Evolutionary conservation across 1,140 invertebrate species (phyloP).

Genomic region (Batillaria attramentaria): DNA sequence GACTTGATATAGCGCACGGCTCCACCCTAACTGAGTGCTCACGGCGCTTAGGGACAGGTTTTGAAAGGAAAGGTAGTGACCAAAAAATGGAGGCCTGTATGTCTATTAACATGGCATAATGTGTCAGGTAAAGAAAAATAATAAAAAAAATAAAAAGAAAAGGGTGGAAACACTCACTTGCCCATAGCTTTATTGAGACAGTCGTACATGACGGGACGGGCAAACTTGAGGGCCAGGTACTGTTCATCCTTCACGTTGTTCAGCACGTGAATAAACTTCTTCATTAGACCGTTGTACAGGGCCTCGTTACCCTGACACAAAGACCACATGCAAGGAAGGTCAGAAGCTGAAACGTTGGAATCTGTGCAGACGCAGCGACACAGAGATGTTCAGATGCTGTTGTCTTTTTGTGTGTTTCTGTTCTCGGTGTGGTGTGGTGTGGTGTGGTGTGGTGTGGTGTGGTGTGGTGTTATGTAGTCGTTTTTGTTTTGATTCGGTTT

Average conservation of each 20-base stretch:
- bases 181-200: constrained; percentile 15
- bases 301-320: background rate
- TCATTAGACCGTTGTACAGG: constrained; percentile 19
- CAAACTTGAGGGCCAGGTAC: constrained; percentile 24
- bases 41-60: too few relatives aligned
- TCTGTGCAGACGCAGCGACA: background rate
- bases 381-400: background rate
- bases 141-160: background rate
- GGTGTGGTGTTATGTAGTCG: background rate
- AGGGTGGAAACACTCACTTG: constrained; percentile 5
- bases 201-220: constrained; percentile 17
- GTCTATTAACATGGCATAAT: too few relatives aligned
- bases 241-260: constrained; percentile 13
- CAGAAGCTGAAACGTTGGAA: background rate
- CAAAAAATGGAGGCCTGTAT: background rate
- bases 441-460: background rate
- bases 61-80: background rate
- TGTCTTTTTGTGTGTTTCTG: background rate
- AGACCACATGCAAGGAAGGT: background rate
- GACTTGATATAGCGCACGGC: too few relatives aligned
- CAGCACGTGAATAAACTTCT: constrained; percentile 20
- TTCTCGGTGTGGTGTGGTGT: background rate
- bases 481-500: background rate
- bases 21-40: too few relatives aligned
- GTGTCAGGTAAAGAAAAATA: background rate